Percentiles rank a stretch among this genome's conserved stretches.
phyloP scores from a whole-genome alignment of 2,113 vertebrate species.

The Planiliza haematocheilus region DNA sequence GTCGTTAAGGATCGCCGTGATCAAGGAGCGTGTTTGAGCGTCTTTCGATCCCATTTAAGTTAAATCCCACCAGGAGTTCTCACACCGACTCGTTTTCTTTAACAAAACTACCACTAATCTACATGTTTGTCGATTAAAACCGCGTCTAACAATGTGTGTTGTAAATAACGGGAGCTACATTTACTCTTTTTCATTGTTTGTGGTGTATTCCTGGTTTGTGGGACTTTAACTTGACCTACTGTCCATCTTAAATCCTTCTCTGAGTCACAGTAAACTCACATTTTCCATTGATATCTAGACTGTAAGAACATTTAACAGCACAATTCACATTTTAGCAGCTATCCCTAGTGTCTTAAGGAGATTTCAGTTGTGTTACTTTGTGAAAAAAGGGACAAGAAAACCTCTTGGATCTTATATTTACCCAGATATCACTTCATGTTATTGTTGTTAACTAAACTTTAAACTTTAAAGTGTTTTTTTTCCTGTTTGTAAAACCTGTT shows the following conservation, averaged over 20 bases:
- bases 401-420: no score
- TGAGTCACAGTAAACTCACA: not conserved
- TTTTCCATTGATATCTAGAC: no score
- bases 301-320: no score
- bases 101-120: constrained; percentile 45
- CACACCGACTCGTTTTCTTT: constrained; percentile 3
- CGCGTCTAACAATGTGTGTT: constrained; percentile 45
- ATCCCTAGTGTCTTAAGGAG: not conserved
- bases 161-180: constrained; percentile 40
- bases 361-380: not conserved
- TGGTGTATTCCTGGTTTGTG: constrained; percentile 10
- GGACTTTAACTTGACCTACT: no score
- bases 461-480: no score
- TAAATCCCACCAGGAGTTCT: no score
- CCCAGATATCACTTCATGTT: no score
- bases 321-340: not conserved
- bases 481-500: constrained; percentile 23
- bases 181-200: not conserved
- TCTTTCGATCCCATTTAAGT: no score
- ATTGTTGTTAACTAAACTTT: no score
- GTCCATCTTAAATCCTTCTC: not conserved
- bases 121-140: constrained; percentile 32
- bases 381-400: not conserved
- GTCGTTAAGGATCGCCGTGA: no score
- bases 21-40: no score